Evolutionary conservation across 35 echinoderm and acorn worm species (phyloP), one percentile per base, ranked within the genome.

Genomic region (Chiridota heheva): DNA sequence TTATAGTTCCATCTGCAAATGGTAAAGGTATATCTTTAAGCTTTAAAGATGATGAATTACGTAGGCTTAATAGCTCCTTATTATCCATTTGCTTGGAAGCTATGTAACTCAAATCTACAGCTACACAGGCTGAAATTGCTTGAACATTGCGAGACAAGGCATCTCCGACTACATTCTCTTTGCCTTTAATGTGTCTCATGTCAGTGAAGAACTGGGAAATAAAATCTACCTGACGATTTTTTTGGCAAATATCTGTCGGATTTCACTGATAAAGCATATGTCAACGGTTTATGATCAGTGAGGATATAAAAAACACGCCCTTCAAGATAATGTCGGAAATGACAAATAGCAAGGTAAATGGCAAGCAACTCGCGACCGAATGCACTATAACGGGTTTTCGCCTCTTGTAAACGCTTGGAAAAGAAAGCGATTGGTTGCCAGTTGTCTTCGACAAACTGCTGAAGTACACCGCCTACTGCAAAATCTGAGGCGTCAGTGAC

Each of bases 401-500:
- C 15, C 30, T 31, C 15, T 27, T 15, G 62, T 15, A 15, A 25
- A 33, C 70, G 33, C 2, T 73, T 73, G 3, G 58, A 81, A 37
- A 42, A 81, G 40, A 81, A 81, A 35, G 78, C 5, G 37, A 84
- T n/a, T n/a, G 83, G 83, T 64, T 86, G 70, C 85, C 85, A 80
- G 37, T 30, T 15, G 3, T 44, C 40, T 2, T 70, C 55, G 22
- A 80, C 40, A 7, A 40, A 41, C 34, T 77, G 76, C 61, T 88
- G 86, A 17, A 78, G 63, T 40, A 77, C 51, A 42, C 44, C 63
- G 20, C 86, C 72, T 69, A 88, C 40, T 16, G 61, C 56, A 5
- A 82, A 7, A 63, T 77, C 73, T 51, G 76, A 88, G 15, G 46
- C 72, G 60, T 78, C 75, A 5, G 57, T 57, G 28, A 71, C n/a